Base-by-base conservation (phyloP, 2,797 vertebrate species). In the Syngnathus rostellatus region DNA sequence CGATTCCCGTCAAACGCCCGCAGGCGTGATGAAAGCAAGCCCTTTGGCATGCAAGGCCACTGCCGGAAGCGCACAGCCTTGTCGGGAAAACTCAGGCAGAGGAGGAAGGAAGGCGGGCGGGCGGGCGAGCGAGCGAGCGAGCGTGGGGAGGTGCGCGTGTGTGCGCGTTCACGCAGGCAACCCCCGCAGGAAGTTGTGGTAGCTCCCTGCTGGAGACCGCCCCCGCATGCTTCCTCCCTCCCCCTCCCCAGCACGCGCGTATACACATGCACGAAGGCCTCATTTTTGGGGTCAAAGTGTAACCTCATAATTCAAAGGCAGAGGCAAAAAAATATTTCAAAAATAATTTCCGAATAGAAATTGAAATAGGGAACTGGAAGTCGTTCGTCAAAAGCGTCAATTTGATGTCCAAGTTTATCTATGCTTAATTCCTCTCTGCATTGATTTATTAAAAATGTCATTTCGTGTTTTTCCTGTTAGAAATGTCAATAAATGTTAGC, bases 161-260 rank as follows among this genome's bases (percentile, higher is more conserved):
- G 63, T 19, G 68, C 38, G 66, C 39, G 59, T 89, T 83, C 84
- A 81, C 84, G 83, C 74, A 83, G 85, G 86, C 81, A 85, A 83
- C 80, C 85, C 85, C 87, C 80, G 75, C 85, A 89, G 86, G 86
- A 90, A 87, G 81, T 75, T 86, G 84, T 81, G 63, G 78, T 74
- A 72, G 80, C 21, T 25, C 64, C 50, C 81, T 75, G 63, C 71
- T 73, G 77, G 63, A 75, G 57, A 69, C 43, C 1, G 39, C 50
- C 66, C 77, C 70, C 63, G 11, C 19, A 48, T 16, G 0, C 16
- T 39, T 21, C 3, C 21, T 0, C 12, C 11, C 6, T 6, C 46
- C 25, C 23, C 38, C 40, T 21, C 67, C 65, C 50, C 41, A 25
- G 16, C 25, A 70, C 75, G n/a, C 64, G n/a, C 7, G 19, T 6